These are phyloP conservation scores for Trichogramma dendrolimi DNA, from an alignment of 2,888 invertebrate genomes.

Conservation along the genomic window DNA sequence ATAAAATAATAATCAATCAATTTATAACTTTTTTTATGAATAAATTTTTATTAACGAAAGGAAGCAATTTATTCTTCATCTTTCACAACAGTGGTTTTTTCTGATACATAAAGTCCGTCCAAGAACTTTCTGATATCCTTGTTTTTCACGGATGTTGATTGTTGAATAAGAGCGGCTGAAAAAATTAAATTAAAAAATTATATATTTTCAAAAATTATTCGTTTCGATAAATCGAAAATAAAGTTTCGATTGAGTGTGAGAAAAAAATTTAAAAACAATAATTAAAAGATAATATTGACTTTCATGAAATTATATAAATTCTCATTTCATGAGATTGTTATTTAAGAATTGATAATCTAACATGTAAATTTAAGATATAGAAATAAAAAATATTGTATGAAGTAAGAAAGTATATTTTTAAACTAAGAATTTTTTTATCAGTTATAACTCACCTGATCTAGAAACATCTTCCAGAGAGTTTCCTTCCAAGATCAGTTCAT, in stretches of 20 bases:
- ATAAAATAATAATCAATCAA: too few relatives aligned
- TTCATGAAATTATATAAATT: neutral
- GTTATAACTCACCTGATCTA: constrained; percentile 65
- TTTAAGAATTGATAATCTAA: too few relatives aligned
- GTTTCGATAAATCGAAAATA: too few relatives aligned
- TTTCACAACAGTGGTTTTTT: constrained; percentile 90
- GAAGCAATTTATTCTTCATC: constrained; percentile 59
- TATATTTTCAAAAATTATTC: neutral
- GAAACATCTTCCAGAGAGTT: constrained; percentile 94
- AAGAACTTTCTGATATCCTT: constrained; percentile 99
- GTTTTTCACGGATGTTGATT: constrained; percentile 97
- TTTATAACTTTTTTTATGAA: too few relatives aligned
- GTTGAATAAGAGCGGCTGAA: constrained; percentile 94
- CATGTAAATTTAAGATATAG: too few relatives aligned
- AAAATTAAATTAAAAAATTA: neutral
- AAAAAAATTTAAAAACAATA: too few relatives aligned
- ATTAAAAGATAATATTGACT: too few relatives aligned
- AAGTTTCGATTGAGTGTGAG: too few relatives aligned
- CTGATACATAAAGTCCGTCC: constrained; percentile 98
- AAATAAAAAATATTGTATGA: too few relatives aligned
- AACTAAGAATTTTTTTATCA: neutral
- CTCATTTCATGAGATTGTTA: too few relatives aligned
- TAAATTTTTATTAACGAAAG: too few relatives aligned
- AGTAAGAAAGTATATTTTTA: too few relatives aligned
- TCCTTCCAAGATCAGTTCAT: constrained; percentile 95